Conservation (phyloP, 2,888 invertebrate species). For the Zonitis immaculata region DNA sequence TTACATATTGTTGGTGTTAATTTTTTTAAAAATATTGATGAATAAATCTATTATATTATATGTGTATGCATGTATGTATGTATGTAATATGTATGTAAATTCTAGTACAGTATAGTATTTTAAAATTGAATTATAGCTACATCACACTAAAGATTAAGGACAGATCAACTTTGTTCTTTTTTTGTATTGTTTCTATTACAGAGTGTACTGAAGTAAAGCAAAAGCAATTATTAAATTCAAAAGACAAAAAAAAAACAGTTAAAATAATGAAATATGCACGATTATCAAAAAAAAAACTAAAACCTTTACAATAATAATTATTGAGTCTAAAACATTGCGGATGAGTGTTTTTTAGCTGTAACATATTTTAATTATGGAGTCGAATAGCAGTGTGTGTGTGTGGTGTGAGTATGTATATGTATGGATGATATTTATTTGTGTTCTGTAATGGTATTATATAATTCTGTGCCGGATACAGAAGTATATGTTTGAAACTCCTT, state of each 20-base stretch:
- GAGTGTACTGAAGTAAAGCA: slow-evolving; percentile 38
- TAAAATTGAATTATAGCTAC: slow-evolving; percentile 43
- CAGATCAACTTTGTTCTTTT: slow-evolving; percentile 28
- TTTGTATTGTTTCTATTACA: slow-evolving; percentile 6
- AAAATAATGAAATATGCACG: slow-evolving; percentile 15
- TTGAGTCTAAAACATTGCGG: slow-evolving; percentile 41
- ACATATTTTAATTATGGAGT: slow-evolving; percentile 36
- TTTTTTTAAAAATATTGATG: slow-evolving; percentile 9
- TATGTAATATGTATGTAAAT: slow-evolving; percentile 30
- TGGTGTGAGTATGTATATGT: not conserved
- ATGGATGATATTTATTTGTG: slow-evolving; percentile 19
- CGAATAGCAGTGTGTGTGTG: slow-evolving; percentile 23
- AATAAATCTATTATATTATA: slow-evolving; percentile 2
- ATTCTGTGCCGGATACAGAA: slow-evolving; percentile 42
- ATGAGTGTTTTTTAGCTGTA: slow-evolving; percentile 46
- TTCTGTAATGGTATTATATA: slow-evolving; percentile 23
- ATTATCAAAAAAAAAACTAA: slow-evolving; percentile 9
- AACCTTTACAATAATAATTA: slow-evolving; percentile 13
- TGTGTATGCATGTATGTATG: slow-evolving; percentile 33
- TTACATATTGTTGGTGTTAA: not conserved
- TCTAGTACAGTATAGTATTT: slow-evolving; percentile 36
- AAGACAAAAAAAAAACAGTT: slow-evolving; percentile 20
- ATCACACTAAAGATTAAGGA: slow-evolving; percentile 44
- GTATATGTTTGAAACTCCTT: slow-evolving; percentile 47
- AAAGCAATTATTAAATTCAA: slow-evolving; percentile 30